Percentiles rank a stretch among this genome's conserved stretches.
These are phyloP conservation scores for Hypomesus transpacificus DNA, from an alignment of 2,113 vertebrate genomes.

Conservation along the genomic window DNA sequence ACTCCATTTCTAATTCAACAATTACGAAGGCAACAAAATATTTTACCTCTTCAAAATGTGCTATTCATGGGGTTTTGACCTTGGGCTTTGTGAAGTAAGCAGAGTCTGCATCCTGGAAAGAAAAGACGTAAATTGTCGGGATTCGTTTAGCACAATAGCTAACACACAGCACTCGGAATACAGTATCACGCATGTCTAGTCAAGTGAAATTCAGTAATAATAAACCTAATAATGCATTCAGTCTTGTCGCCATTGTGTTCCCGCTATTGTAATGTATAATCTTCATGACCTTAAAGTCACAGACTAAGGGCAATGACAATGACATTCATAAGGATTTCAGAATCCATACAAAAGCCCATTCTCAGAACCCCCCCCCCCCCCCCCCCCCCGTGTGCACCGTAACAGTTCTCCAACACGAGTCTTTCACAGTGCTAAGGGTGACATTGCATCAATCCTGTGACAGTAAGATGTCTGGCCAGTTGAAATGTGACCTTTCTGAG, in stretches of 20 bases:
- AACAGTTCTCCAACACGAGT: too few species aligned
- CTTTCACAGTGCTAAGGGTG: background rate
- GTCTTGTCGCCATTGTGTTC: too few species aligned
- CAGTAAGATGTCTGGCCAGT: slow-evolving; percentile 20
- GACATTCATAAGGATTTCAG: too few species aligned
- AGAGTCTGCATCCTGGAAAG: slow-evolving; percentile 81
- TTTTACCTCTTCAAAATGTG: slow-evolving; percentile 14
- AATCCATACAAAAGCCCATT: too few species aligned
- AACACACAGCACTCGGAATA: background rate
- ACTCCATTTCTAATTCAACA: background rate
- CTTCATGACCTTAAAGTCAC: too few species aligned
- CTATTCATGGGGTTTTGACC: slow-evolving; percentile 46
- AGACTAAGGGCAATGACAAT: too few species aligned
- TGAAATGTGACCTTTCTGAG: slow-evolving; percentile 47
- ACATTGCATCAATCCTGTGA: slow-evolving; percentile 20
- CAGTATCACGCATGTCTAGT: too few species aligned
- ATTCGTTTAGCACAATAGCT: background rate
- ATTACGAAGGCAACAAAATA: slow-evolving; percentile 8
- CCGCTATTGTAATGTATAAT: too few species aligned
- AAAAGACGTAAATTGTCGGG: background rate
- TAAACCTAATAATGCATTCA: too few species aligned
- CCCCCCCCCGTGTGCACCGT: too few species aligned
- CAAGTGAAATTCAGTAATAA: too few species aligned
- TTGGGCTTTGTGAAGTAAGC: slow-evolving; percentile 77
- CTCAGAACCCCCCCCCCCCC: too few species aligned